Evolutionary conservation across 2,797 vertebrate genomes (phyloP), one percentile per base, ranked within the genome.

Genomic region (Simalia tracyae): DNA sequence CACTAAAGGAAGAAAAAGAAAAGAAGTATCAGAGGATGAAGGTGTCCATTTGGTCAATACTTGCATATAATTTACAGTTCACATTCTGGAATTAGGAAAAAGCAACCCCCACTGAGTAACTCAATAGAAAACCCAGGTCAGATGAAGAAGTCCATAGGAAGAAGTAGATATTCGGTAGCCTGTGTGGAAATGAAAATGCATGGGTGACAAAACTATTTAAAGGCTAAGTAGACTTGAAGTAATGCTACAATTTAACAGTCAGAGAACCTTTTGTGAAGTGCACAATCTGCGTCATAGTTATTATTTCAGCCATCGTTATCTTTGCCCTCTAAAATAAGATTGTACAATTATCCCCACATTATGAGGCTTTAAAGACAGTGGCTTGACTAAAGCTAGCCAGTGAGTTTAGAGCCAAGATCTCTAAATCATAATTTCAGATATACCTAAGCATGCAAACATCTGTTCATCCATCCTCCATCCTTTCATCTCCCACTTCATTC

Each of bases 1-100:
- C 97, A 99, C 99, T 99, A 96, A 46, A 56, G 89, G 94, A 96
- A 81, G 9, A 2, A 50, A 90, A 95, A 97, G 26, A 31, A 22
- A 46, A 42, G 10, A 19, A n/a, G 19, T 7, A 72, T 7, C n/a
- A 90, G 89, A 86, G 60, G 31, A 81, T 5, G 84, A 93, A 95
- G 87, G 5, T 89, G 85, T 94, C 91, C 61, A 91, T 1, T 87
- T 87, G 2, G 14, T 61, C 84, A 90, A 68, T 57, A 76, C 63
- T 31, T 42, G 24, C 66, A 64, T 64, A 26, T 4, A 31, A 56
- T 50, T 89, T 42, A 60, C 19, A 42, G 19, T 54, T 86, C 84
- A 57, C 14, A 5, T 87, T 61, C 28, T 22, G 31, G n/a, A 90
- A 68, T 59, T 90, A 31, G 86, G 60, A 87, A 76, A 61, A 59